Evolutionary conservation across 2,797 vertebrate genomes (phyloP).

Genomic region (Ispidina lecontei): DNA sequence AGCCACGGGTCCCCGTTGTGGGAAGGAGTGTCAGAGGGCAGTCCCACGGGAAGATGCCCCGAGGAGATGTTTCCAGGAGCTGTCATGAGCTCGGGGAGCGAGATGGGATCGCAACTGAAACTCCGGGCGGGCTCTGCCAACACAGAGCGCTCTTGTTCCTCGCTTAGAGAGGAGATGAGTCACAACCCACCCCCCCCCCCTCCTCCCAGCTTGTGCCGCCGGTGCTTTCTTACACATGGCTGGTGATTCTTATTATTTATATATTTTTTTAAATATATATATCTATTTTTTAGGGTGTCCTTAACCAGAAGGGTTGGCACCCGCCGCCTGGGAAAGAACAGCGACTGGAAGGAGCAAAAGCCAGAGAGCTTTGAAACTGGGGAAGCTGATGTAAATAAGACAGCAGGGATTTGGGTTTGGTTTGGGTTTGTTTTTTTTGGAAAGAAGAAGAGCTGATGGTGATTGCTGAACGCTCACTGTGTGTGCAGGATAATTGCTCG

Average conservation of each 20-base stretch:
- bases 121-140: background rate
- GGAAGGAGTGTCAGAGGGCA: conserved; percentile 33
- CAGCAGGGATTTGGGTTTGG: background rate
- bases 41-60: conserved; percentile 68
- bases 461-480: background rate
- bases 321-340: background rate
- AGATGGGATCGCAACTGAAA: conserved; percentile 55
- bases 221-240: background rate
- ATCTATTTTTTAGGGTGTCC: background rate
- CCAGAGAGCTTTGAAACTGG: background rate
- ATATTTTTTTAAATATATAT: background rate
- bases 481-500: background rate
- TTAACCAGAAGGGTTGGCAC: background rate
- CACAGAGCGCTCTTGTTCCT: background rate
- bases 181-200: background rate
- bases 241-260: background rate
- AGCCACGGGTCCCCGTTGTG: background rate
- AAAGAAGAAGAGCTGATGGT: background rate
- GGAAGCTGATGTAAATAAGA: background rate
- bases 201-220: background rate
- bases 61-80: conserved; percentile 20
- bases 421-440: background rate
- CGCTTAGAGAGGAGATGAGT: background rate
- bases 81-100: background rate
- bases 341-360: conserved; percentile 6